A percentile compares a stretch with the other conserved stretches of the same genome.
Conservation (phyloP, 2,113 vertebrate species). For the Lichenostomus cassidix region DNA sequence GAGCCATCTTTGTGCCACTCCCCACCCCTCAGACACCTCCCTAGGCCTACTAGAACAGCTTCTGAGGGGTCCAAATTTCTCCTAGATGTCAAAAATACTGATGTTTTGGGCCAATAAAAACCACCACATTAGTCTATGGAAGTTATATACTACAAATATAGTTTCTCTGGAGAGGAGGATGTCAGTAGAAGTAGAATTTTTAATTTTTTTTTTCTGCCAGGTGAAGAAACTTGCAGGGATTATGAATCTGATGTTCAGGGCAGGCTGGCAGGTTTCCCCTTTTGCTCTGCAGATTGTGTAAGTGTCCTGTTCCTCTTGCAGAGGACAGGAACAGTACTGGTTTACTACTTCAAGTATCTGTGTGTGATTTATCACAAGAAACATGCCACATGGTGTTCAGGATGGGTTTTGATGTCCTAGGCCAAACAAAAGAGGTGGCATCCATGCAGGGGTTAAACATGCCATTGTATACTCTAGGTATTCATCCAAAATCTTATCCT, state of each 20-base stretch:
- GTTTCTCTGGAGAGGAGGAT: background rate
- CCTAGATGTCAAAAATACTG: no score
- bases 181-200: background rate
- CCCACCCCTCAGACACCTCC: no score
- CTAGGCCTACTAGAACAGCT: no score
- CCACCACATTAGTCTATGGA: background rate
- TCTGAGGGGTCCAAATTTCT: no score
- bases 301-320: constrained; percentile 28
- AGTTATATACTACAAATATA: background rate
- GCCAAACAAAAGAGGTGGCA: background rate
- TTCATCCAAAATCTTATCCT: background rate
- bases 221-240: background rate
- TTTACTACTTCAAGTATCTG: constrained; percentile 28
- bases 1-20: no score
- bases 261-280: constrained; percentile 16
- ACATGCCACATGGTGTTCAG: constrained; percentile 11
- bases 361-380: constrained; percentile 62
- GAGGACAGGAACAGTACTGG: constrained; percentile 50
- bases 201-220: background rate
- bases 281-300: constrained; percentile 15
- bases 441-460: background rate
- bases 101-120: no score
- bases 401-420: background rate
- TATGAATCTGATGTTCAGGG: background rate
- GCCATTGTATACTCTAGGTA: background rate